Evolutionary conservation across 1,140 invertebrate species (phyloP), one percentile per base, ranked within the genome.

Genomic region (Drosophila suzukii): DNA sequence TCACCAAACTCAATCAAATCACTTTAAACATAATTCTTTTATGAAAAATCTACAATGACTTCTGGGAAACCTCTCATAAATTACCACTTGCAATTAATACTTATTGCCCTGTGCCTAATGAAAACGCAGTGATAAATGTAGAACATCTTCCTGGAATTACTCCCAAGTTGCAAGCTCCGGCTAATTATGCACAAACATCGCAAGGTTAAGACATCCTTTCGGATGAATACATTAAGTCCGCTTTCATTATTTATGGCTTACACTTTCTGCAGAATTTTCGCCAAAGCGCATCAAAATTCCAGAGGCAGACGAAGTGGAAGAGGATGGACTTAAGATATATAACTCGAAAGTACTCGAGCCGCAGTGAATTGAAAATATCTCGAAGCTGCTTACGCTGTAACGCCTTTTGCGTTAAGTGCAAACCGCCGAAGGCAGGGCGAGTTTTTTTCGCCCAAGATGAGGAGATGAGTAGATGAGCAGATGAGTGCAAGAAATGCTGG

Each of bases 321-420:
- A 10, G 32, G 2, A 34, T 10, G 32, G 7, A 3, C 32, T 34
- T 10, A 3, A 10, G 7, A 34, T 10, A 10, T 10, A 34, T 10
- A 34, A 36, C 57, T 32, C 30, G 34, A 49, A 57, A 71, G 67
- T 49, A 46, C 66, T 58, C 20, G 27, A 20, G 51, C 27, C n/a
- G 51, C 66, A 41, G 36, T 49, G 72, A 43, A 60, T 70, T 71
- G 57, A 78, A 85, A 84, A 85, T 75, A 75, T 54, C 78, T 78
- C 44, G 56, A 71, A 85, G 56, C 66, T 86, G 82, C 73, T 88
- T 82, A 70, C 51, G 79, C 70, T 66, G 46, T 68, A 57, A 86
- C 83, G 78, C 83, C 75, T 86, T 88, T 39, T 47, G 57, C 34
- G 49, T 53, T 44, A 59, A 80, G 71, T 68, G 75, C 70, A 72